A percentile compares a stretch with the other conserved stretches of the same genome.
These are phyloP conservation scores for Dendroctonus ponderosae DNA, from an alignment of 1,140 invertebrate genomes.

Conservation along the genomic window DNA sequence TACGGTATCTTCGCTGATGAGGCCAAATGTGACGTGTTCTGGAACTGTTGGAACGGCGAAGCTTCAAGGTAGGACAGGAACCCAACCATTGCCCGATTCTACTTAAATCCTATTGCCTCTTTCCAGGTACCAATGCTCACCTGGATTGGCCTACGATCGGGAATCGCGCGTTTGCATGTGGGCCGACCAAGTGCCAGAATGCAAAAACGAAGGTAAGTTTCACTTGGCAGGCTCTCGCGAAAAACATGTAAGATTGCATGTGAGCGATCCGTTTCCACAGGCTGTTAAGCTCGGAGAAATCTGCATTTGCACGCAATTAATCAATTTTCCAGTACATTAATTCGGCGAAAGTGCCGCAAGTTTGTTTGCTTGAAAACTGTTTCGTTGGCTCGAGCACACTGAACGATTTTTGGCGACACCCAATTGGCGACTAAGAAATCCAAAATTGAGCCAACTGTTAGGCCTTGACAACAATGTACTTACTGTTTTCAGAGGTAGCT, in stretches of 20 bases:
- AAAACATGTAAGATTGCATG: neutral
- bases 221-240: neutral
- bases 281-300: no score
- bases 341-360: no score
- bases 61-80: conserved; percentile 61
- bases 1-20: conserved; percentile 93
- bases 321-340: no score
- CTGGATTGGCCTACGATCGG: conserved; percentile 89
- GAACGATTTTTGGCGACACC: neutral
- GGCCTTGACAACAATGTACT: conserved; percentile 31
- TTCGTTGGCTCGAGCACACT: no score
- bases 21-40: conserved; percentile 88
- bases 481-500: conserved; percentile 71
- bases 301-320: no score
- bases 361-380: no score
- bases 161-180: conserved; percentile 92
- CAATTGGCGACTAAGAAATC: conserved; percentile 15
- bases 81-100: no score
- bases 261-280: no score
- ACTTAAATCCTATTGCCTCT: neutral
- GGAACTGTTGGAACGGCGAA: conserved; percentile 95
- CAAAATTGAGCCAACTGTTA: conserved; percentile 28
- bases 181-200: conserved; percentile 90
- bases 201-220: conserved; percentile 76
- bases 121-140: conserved; percentile 80